phyloP scores from a whole-genome alignment of 2,113 vertebrate species.

The Serinus canaria region DNA sequence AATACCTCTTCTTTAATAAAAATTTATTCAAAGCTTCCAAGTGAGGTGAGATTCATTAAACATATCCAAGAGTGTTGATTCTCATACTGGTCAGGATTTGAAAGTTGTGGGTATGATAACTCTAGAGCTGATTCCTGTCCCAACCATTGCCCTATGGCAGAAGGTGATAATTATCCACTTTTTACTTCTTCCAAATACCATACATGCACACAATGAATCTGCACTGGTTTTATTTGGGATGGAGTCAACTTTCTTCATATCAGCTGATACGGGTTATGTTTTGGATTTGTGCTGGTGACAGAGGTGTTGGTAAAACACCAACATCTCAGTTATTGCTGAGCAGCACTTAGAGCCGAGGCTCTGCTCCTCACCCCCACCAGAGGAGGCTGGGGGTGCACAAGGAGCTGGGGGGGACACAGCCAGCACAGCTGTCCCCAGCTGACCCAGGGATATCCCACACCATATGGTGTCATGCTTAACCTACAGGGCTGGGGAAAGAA shows the following conservation, averaged over 20 bases:
- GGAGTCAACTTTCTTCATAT: neutral
- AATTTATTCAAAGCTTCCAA: neutral
- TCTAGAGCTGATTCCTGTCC: neutral
- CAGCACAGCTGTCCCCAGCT: neutral
- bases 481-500: neutral
- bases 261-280: neutral
- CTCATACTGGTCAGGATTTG: neutral
- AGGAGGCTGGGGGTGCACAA: neutral
- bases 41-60: neutral
- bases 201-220: neutral
- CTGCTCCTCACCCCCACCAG: neutral
- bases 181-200: neutral
- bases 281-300: neutral
- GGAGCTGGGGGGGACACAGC: neutral
- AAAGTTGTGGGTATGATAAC: neutral
- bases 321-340: neutral
- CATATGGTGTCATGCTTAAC: rapidly evolving
- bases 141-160: neutral
- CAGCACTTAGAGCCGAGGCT: neutral
- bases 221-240: neutral
- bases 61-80: neutral
- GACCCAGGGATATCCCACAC: neutral
- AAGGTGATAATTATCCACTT: neutral
- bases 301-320: neutral
- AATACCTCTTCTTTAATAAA: neutral